phyloP scores from a whole-genome alignment of 2,113 vertebrate genomes.

The Epinephelus fuscoguttatus region DNA sequence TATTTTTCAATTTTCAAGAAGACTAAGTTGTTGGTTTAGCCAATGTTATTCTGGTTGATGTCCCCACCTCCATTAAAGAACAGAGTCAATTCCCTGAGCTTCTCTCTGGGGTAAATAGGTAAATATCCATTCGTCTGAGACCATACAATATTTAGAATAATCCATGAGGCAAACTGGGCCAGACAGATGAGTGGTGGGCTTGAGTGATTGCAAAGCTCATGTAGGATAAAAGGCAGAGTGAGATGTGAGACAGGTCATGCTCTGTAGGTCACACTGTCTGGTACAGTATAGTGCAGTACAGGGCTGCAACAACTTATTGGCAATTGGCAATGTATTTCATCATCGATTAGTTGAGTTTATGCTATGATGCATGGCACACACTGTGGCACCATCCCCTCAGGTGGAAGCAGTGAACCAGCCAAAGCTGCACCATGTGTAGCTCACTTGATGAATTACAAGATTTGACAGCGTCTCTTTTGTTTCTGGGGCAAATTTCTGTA shows the following conservation, averaged over 20 bases:
- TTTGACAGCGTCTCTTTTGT: no score
- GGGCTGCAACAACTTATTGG: no score
- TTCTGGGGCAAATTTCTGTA: no score
- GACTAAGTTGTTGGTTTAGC: neutral
- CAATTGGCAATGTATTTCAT: no score
- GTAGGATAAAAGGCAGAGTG: neutral
- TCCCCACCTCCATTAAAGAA: neutral
- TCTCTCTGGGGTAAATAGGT: neutral
- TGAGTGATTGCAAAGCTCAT: neutral
- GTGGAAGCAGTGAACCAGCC: no score
- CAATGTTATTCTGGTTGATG: neutral
- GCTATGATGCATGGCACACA: no score
- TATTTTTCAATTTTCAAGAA: neutral
- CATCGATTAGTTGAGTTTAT: no score
- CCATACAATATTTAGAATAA: neutral
- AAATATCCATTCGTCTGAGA: neutral
- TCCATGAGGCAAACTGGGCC: slow-evolving; percentile 8
- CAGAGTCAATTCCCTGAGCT: neutral
- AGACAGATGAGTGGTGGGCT: neutral
- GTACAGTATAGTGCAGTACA: neutral
- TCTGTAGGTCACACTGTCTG: neutral
- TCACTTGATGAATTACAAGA: no score
- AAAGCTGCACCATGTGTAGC: no score
- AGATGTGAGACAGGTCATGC: neutral
- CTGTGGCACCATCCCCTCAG: no score